These are phyloP conservation scores for Diploscapter pachys DNA, from an alignment of 1,140 invertebrate genomes.

Conservation along the genomic window DNA sequence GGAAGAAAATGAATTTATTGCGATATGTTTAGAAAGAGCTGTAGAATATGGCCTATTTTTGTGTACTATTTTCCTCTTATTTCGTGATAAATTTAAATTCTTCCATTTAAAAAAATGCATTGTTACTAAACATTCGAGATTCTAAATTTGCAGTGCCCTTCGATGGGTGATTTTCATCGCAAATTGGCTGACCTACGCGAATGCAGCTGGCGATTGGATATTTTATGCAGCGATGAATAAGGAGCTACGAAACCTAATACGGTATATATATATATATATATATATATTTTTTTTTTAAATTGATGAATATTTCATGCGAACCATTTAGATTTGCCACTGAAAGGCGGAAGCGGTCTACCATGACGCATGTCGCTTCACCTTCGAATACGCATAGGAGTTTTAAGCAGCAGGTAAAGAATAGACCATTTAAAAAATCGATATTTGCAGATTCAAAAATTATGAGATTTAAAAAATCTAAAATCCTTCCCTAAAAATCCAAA, in stretches of 20 bases:
- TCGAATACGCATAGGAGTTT: slow-evolving; percentile 26
- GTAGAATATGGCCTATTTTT: too few relatives aligned
- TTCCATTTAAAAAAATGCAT: neutral
- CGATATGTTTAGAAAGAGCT: too few relatives aligned
- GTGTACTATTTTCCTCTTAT: too few relatives aligned
- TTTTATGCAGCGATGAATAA: slow-evolving; percentile 57
- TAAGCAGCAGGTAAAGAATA: slow-evolving; percentile 24
- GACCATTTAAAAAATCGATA: neutral
- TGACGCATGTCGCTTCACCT: slow-evolving; percentile 30
- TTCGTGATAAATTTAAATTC: slow-evolving; percentile 12
- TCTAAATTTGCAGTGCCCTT: slow-evolving; percentile 15
- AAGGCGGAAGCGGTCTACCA: slow-evolving; percentile 34
- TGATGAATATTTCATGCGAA: neutral
- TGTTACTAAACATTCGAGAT: neutral
- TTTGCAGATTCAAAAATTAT: neutral
- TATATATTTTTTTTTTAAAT: neutral
- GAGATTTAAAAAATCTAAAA: neutral
- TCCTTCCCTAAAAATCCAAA: neutral
- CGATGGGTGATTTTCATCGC: slow-evolving; percentile 48
- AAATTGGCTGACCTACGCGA: slow-evolving; percentile 53
- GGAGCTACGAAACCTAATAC: slow-evolving; percentile 55
- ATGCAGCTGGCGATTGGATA: slow-evolving; percentile 56
- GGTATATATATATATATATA: slow-evolving; percentile 39
- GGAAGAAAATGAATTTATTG: too few relatives aligned
- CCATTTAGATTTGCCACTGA: slow-evolving; percentile 32